These are phyloP conservation scores for Stenodema calcarata DNA, from an alignment of 2,888 invertebrate species.

Conservation along the genomic window DNA sequence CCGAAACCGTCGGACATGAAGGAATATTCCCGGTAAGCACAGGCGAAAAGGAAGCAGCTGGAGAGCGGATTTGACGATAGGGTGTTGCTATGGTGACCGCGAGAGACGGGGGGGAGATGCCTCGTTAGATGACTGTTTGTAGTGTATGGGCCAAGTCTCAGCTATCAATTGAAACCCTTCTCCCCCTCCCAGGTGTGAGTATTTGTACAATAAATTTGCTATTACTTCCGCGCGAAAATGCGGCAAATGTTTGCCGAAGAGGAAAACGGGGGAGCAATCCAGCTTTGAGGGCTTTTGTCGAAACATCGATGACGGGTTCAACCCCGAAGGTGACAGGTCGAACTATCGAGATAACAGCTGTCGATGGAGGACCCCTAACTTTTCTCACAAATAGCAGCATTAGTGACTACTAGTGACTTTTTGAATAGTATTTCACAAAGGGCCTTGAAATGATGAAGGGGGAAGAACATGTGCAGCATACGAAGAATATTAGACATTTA, in stretches of 20 bases:
- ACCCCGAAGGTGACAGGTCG: too few relatives aligned
- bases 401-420: too few relatives aligned
- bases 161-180: conserved; percentile 15
- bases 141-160: conserved; percentile 7
- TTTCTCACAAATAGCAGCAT: too few relatives aligned
- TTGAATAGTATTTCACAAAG: too few relatives aligned
- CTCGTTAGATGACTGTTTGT: conserved; percentile 18
- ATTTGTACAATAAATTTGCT: conserved; percentile 14
- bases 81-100: neutral
- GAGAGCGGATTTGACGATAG: conserved; percentile 9
- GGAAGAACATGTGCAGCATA: too few relatives aligned
- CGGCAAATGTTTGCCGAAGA: neutral
- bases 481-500: too few relatives aligned
- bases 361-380: too few relatives aligned
- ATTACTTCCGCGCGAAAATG: neutral
- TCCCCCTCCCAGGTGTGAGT: neutral
- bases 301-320: too few relatives aligned
- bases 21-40: conserved; percentile 1
- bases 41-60: neutral
- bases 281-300: neutral
- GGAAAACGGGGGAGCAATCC: neutral
- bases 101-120: neutral
- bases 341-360: too few relatives aligned
- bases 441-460: too few relatives aligned
- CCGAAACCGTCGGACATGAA: neutral